These are phyloP conservation scores for Carcina quercana DNA, from an alignment of 2,888 invertebrate species.

Conservation along the genomic window DNA sequence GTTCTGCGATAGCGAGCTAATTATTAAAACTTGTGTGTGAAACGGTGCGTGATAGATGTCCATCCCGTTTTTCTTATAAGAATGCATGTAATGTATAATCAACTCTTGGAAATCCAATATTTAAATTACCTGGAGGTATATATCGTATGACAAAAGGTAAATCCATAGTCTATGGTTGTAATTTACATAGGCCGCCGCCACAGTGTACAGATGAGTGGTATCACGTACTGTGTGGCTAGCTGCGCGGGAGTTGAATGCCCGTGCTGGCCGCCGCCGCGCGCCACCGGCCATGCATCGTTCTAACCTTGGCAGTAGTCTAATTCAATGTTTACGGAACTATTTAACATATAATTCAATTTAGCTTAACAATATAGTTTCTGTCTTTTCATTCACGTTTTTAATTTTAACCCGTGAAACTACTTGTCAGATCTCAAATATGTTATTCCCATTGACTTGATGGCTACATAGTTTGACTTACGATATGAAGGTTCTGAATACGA, in stretches of 20 bases:
- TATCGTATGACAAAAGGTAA: too few species aligned
- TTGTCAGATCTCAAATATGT: too few species aligned
- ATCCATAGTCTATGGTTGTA: too few species aligned
- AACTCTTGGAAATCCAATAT: too few species aligned
- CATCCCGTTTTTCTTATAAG: too few species aligned
- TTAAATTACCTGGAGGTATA: too few species aligned
- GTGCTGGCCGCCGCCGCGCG: constrained; percentile 29
- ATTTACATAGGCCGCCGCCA: too few species aligned
- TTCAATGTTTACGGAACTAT: constrained; percentile 51
- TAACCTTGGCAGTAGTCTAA: constrained; percentile 62
- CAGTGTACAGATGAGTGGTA: too few species aligned
- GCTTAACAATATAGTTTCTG: constrained; percentile 3
- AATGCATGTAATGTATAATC: too few species aligned
- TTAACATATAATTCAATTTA: constrained; percentile 29
- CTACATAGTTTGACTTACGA: too few species aligned
- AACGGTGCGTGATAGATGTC: constrained; percentile 23
- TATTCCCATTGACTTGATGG: too few species aligned
- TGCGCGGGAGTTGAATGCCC: constrained; percentile 62
- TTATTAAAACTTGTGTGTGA: constrained; percentile 21
- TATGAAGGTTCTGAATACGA: too few species aligned
- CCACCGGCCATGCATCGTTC: constrained; percentile 49
- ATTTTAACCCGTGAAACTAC: constrained; percentile 4
- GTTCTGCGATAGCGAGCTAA: constrained; percentile 11
- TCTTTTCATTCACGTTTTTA: neutral
- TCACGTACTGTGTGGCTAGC: constrained; percentile 26